Percentiles rank a stretch among this genome's conserved stretches.
Conservation (phyloP, 1,140 invertebrate genomes). For the Drosophila parabipectinata region DNA sequence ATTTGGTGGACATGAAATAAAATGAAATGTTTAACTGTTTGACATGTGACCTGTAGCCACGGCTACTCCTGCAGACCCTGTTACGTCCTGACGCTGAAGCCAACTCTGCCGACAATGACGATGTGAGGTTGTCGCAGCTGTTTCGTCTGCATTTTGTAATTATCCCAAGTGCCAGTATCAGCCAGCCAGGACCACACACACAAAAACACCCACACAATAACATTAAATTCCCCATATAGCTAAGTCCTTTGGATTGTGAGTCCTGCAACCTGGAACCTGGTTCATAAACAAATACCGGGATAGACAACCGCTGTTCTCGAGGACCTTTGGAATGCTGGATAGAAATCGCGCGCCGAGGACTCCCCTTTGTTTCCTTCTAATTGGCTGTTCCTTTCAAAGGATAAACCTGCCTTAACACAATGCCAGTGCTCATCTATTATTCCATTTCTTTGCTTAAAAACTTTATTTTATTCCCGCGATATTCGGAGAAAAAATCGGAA, state of each 20-base stretch:
- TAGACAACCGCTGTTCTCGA: background rate
- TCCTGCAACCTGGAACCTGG: slow-evolving; percentile 1
- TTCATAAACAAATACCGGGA: background rate
- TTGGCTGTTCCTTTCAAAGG: background rate
- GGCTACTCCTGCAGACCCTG: background rate
- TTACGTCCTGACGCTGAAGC: background rate
- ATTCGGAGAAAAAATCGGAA: background rate
- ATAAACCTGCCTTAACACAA: background rate
- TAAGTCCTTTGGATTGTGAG: too few relatives aligned
- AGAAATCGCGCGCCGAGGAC: background rate
- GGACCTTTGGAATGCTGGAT: too few relatives aligned
- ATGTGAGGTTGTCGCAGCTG: slow-evolving; percentile 17
- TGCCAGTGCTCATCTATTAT: background rate
- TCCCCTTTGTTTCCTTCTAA: background rate
- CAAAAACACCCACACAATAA: slow-evolving; percentile 7
- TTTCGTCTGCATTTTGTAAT: slow-evolving; percentile 51
- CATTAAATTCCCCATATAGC: slow-evolving; percentile 10
- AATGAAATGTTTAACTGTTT: slow-evolving; percentile 26
- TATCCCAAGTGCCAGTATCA: slow-evolving; percentile 62
- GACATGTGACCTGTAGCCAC: slow-evolving; percentile 25
- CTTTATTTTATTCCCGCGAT: background rate
- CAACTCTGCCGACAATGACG: background rate
- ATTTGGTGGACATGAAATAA: slow-evolving; percentile 28
- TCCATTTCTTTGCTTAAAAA: background rate
- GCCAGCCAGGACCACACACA: slow-evolving; percentile 22